Percentiles rank a stretch among this genome's conserved stretches.
These are phyloP conservation scores for Drosophila maculinotata DNA, from an alignment of 2,888 invertebrate genomes.

Conservation along the genomic window DNA sequence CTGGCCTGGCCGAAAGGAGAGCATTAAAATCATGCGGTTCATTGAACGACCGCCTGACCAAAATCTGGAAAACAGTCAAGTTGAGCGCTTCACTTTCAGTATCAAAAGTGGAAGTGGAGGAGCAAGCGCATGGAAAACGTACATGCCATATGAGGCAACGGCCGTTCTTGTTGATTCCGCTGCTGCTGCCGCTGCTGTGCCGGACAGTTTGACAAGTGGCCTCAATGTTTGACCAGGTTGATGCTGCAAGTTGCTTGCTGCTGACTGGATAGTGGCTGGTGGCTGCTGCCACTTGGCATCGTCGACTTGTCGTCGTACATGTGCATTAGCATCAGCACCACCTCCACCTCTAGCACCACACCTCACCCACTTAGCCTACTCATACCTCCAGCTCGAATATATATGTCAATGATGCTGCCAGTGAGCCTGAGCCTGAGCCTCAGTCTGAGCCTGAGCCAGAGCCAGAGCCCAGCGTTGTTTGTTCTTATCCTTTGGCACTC, in stretches of 20 bases:
- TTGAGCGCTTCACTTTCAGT: slow-evolving; percentile 63
- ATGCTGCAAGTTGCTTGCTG: slow-evolving; percentile 14
- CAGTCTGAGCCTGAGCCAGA: slow-evolving; percentile 12
- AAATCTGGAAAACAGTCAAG: slow-evolving; percentile 34
- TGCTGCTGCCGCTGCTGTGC: slow-evolving; percentile 24
- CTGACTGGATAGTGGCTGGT: slow-evolving; percentile 1
- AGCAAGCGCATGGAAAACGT: slow-evolving; percentile 15
- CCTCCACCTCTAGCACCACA: no score
- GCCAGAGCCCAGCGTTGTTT: slow-evolving; percentile 57
- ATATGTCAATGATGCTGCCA: slow-evolving; percentile 73
- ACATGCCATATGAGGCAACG: slow-evolving; percentile 31
- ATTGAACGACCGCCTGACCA: slow-evolving; percentile 67
- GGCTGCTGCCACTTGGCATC: slow-evolving; percentile 13
- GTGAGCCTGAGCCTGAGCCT: slow-evolving; percentile 22
- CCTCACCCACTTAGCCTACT: not conserved
- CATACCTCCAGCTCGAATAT: slow-evolving; percentile 45
- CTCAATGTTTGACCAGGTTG: slow-evolving; percentile 63
- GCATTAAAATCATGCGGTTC: slow-evolving; percentile 78
- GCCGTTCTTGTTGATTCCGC: slow-evolving; percentile 50
- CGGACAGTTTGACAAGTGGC: slow-evolving; percentile 70
- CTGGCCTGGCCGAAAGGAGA: slow-evolving; percentile 28
- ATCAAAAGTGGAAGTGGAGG: slow-evolving; percentile 68
- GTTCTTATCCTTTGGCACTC: slow-evolving; percentile 79
- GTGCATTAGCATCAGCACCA: not conserved
- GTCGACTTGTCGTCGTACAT: slow-evolving; percentile 22